Percentiles rank a stretch among this genome's conserved stretches.
phyloP scores from a whole-genome alignment of 30 jellyfish, hydroid and myxozoan genomes.

The Euphysa ruthae region DNA sequence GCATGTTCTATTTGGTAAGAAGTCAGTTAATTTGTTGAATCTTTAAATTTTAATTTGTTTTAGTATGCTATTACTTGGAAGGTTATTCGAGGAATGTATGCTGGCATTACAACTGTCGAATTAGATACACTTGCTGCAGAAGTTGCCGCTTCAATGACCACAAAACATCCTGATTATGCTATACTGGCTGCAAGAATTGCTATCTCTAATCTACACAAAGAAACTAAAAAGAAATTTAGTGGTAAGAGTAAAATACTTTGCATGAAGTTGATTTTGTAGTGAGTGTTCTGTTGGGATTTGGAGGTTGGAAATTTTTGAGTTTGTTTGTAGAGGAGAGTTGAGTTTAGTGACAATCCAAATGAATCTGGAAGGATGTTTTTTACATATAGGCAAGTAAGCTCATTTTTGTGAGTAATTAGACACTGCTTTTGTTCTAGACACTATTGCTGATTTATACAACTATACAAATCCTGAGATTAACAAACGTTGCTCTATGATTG shows the following conservation, averaged over 20 bases:
- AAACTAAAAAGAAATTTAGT: conserved; percentile 86
- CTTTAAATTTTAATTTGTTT: not conserved
- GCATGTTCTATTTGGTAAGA: too few species aligned
- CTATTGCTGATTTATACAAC: conserved; percentile 52
- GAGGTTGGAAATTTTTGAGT: not conserved
- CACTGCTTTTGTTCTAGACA: conserved; percentile 32
- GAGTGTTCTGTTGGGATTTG: too few species aligned
- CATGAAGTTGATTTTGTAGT: too few species aligned
- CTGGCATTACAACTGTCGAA: conserved; percentile 95
- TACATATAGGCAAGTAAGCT: too few species aligned
- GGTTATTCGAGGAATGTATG: conserved; percentile 87
- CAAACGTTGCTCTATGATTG: conserved; percentile 57
- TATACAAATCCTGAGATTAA: conserved; percentile 65
- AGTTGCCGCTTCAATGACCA: conserved; percentile 99
- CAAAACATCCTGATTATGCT: conserved; percentile 97
- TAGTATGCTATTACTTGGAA: conserved; percentile 89
- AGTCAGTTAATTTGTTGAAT: not conserved
- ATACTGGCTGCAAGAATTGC: conserved; percentile 98
- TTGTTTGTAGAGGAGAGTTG: too few species aligned
- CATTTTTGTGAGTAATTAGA: too few species aligned
- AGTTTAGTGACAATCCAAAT: too few species aligned
- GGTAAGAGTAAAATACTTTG: too few species aligned
- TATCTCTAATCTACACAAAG: conserved; percentile 88
- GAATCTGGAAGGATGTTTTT: too few species aligned
- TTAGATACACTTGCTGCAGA: conserved; percentile 98